A percentile compares a stretch with the other conserved stretches of the same genome.
phyloP scores from a whole-genome alignment of 2,888 invertebrate species.

The Melinaea marsaeus region DNA sequence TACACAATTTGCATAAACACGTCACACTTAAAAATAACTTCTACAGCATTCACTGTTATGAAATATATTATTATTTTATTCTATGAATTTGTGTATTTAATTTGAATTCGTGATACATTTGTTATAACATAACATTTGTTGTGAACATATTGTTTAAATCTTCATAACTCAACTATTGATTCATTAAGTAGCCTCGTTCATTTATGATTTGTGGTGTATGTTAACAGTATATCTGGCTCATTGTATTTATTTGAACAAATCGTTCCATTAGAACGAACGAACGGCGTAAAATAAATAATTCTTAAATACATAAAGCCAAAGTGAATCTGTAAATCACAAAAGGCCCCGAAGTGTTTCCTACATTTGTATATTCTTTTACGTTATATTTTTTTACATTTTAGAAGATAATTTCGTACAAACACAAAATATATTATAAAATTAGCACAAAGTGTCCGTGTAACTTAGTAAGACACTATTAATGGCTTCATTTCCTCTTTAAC shows the following conservation, averaged over 20 bases:
- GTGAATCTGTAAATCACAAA: constrained; percentile 13
- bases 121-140: too few species aligned
- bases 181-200: neutral
- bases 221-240: neutral
- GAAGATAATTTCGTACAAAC: neutral
- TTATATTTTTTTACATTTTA: neutral
- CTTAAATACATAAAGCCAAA: constrained; percentile 13
- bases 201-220: neutral
- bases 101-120: too few species aligned
- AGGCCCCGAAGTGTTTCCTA: constrained; percentile 9
- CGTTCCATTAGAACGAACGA: neutral
- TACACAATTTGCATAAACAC: too few species aligned
- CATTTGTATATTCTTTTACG: constrained; percentile 11
- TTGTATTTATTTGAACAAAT: neutral
- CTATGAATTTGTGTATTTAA: too few species aligned
- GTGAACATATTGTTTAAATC: too few species aligned
- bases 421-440: neutral
- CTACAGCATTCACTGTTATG: too few species aligned
- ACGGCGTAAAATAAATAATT: constrained; percentile 13
- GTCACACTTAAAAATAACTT: too few species aligned
- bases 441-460: neutral
- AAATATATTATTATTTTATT: too few species aligned
- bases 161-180: too few species aligned
- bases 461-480: neutral
- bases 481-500: constrained; percentile 4